A percentile compares a stretch with the other conserved stretches of the same genome.
These are phyloP conservation scores for Ditylenchus weischeri DNA, from an alignment of 2,888 invertebrate genomes.

Conservation along the genomic window DNA sequence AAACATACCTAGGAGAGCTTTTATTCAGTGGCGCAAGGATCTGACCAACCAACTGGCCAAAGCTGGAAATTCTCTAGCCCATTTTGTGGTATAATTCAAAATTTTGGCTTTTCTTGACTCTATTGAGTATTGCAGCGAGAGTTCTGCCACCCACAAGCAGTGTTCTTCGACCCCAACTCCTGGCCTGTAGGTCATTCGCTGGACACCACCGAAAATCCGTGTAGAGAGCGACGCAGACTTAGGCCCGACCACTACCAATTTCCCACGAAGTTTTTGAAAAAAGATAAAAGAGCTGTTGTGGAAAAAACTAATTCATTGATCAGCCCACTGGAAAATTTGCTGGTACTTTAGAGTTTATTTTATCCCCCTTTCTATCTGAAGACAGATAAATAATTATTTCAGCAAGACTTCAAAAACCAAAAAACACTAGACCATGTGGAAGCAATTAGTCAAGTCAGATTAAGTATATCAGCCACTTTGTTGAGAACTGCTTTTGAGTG, in stretches of 20 bases:
- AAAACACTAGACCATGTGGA: constrained; percentile 32
- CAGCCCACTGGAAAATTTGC: constrained; percentile 33
- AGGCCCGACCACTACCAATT: constrained; percentile 75
- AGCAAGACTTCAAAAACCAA: constrained; percentile 19
- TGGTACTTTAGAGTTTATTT: constrained; percentile 20
- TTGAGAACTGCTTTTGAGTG: constrained; percentile 62
- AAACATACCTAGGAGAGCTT: constrained; percentile 63
- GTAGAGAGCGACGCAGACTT: constrained; percentile 74
- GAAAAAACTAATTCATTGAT: constrained; percentile 4
- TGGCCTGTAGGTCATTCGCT: constrained; percentile 78
- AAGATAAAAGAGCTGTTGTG: constrained; percentile 27
- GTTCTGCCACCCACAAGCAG: constrained; percentile 46
- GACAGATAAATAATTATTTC: not conserved
- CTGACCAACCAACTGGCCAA: constrained; percentile 27
- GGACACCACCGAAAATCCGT: constrained; percentile 83
- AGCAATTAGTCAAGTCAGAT: constrained; percentile 34
- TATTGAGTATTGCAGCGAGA: constrained; percentile 24
- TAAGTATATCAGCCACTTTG: constrained; percentile 38
- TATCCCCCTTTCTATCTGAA: no score
- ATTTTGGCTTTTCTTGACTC: not conserved
- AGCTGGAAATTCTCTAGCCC: constrained; percentile 35
- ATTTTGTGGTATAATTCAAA: constrained; percentile 34
- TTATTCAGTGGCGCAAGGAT: constrained; percentile 38
- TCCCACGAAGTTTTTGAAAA: constrained; percentile 50
- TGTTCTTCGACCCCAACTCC: constrained; percentile 62